Evolutionary conservation across 53 echinoderm and acorn worm genomes (phyloP), one percentile per base, ranked within the genome.

Genomic region (Antedon mediterranea): DNA sequence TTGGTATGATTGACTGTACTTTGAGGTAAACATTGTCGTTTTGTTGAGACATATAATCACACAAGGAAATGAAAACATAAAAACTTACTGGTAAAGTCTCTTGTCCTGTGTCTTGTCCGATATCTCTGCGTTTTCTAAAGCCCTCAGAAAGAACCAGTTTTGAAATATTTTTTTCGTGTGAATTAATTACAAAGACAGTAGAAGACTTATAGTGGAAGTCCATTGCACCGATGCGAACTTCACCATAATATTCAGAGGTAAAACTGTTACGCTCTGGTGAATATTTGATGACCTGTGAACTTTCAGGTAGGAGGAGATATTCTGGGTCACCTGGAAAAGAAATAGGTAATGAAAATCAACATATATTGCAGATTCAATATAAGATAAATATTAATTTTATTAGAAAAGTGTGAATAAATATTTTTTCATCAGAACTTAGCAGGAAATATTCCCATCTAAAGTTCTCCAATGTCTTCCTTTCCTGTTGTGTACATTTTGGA

Each of bases 301-400:
- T 57, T 72, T 88, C 76, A 2, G 86, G 86, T 30, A 91, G 72
- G 32, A 85, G 80, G 9, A 91, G 84, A 23, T 78, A 87, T 29
- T 81, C 81, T 29, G 81, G 79, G 15, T 30, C 72, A 34, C 90
- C 90, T 90, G 79, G 30, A 73, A 30, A 0, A 20, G 27, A 34
- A 71, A 29, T 3, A 72, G 28, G 42, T 43, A n/a, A 34, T 77
- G 11, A 77, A 75, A 75, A 0, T n/a, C n/a, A 79, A n/a, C n/a
- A n/a, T n/a, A n/a, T n/a, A n/a, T n/a, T n/a, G n/a, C n/a, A n/a
- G n/a, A n/a, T n/a, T n/a, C n/a, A n/a, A n/a, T n/a, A n/a, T n/a
- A n/a, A n/a, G n/a, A n/a, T n/a, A n/a, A n/a, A n/a, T n/a, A n/a
- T n/a, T n/a, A n/a, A n/a, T n/a, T n/a, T n/a, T n/a, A n/a, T n/a